These are phyloP conservation scores for Porites cylindrica DNA, from an alignment of 92 coral and sea anemone genomes.

Conservation along the genomic window DNA sequence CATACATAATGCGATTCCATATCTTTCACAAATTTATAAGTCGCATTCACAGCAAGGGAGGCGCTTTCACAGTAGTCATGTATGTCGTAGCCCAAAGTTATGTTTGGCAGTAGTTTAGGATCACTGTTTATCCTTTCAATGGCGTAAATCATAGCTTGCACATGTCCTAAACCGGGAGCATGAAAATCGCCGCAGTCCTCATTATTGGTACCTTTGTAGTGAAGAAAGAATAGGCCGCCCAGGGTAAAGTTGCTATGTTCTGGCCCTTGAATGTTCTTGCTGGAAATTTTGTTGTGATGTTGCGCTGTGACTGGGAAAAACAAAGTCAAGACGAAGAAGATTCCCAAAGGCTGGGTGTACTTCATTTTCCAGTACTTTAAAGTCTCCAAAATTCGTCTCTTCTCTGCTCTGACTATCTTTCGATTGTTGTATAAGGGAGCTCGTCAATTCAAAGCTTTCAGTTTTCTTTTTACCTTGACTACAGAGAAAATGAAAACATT, in stretches of 20 bases:
- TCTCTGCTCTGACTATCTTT: neutral
- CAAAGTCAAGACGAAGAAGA: neutral
- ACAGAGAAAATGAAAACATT: no score
- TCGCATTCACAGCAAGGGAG: constrained; percentile 23
- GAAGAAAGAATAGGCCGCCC: constrained; percentile 18
- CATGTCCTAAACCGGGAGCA: constrained; percentile 51
- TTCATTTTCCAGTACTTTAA: neutral
- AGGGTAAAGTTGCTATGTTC: neutral
- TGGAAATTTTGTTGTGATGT: neutral
- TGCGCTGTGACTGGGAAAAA: neutral
- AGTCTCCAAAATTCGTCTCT: neutral
- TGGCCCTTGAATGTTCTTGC: neutral
- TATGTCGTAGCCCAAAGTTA: constrained; percentile 48
- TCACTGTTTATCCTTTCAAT: constrained; percentile 52
- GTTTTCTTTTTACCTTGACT: no score
- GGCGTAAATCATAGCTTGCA: constrained; percentile 53
- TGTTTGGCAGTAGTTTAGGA: constrained; percentile 31
- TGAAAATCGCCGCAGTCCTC: constrained; percentile 40
- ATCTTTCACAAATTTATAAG: constrained; percentile 14
- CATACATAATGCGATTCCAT: constrained; percentile 16
- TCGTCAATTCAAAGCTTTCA: no score
- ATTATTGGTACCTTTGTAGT: constrained; percentile 20
- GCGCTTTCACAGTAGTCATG: constrained; percentile 52
- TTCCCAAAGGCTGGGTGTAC: neutral
- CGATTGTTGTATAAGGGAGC: neutral